phyloP scores from a whole-genome alignment of 2,888 invertebrate species.

The Leucozona laternaria region DNA sequence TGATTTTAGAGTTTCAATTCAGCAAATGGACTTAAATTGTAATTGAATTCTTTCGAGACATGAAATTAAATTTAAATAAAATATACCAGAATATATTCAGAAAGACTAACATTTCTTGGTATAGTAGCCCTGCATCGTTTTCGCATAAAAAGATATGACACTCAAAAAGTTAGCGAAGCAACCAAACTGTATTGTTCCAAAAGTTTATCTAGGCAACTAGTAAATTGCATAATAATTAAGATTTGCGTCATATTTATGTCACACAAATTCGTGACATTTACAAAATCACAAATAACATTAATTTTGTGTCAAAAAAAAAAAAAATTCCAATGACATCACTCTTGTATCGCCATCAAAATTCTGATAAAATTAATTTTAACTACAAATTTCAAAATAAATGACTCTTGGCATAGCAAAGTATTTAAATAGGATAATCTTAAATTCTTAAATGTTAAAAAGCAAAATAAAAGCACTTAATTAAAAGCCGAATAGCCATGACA shows the following conservation, averaged over 20 bases:
- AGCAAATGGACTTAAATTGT: too few relatives aligned
- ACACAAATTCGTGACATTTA: constrained; percentile 7
- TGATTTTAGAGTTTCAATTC: too few relatives aligned
- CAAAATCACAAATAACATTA: not conserved
- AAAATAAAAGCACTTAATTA: constrained; percentile 51
- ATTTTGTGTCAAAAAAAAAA: constrained; percentile 35
- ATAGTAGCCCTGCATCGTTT: too few relatives aligned
- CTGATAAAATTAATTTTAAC: not conserved
- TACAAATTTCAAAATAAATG: constrained; percentile 49
- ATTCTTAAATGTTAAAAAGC: constrained; percentile 37
- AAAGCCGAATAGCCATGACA: constrained; percentile 64
- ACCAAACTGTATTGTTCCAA: not conserved
- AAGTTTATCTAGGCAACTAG: not conserved
- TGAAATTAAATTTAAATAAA: too few relatives aligned
- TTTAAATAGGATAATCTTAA: constrained; percentile 18
- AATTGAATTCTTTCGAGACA: too few relatives aligned
- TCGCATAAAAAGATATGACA: too few relatives aligned
- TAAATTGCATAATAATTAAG: not conserved
- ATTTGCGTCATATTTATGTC: constrained; percentile 33
- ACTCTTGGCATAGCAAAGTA: constrained; percentile 48
- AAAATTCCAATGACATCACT: not conserved
- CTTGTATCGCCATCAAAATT: constrained; percentile 26
- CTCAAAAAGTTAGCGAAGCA: not conserved
- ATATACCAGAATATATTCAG: too few relatives aligned
- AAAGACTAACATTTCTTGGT: too few relatives aligned